Percentiles rank a stretch among this genome's conserved stretches.
These are phyloP conservation scores for Maccullochella peelii DNA, from an alignment of 2,113 vertebrate species.

Conservation along the genomic window DNA sequence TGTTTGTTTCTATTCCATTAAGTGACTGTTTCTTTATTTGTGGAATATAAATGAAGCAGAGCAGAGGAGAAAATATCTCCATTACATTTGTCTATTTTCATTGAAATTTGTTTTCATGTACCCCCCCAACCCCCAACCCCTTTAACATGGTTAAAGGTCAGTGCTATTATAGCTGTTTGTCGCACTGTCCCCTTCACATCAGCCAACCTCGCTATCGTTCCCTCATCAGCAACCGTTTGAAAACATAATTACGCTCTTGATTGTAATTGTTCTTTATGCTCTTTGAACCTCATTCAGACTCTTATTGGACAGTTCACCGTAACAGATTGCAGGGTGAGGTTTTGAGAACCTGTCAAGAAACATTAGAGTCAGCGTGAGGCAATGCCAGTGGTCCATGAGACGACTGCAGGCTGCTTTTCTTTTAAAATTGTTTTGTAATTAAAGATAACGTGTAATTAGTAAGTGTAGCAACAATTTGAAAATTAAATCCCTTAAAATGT, in stretches of 20 bases:
- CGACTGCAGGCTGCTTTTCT: background rate
- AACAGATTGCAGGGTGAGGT: conserved; percentile 24
- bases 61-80: background rate
- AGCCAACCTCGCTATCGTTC: background rate
- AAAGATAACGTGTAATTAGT: too few relatives aligned
- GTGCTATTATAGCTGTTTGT: conserved; percentile 15
- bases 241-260: conserved; percentile 26
- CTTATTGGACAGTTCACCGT: conserved; percentile 30
- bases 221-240: conserved; percentile 23
- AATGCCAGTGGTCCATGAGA: background rate
- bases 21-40: background rate
- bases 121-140: background rate
- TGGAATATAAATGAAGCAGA: background rate
- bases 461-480: too few relatives aligned
- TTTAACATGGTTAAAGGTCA: conserved; percentile 8
- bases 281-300: conserved; percentile 33
- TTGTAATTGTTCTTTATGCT: conserved; percentile 48
- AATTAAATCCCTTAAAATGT: too few relatives aligned
- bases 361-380: background rate
- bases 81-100: background rate
- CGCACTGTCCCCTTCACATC: background rate
- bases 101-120: background rate
- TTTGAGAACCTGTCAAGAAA: background rate
- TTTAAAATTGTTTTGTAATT: background rate
- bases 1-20: background rate